Percentiles rank a stretch among this genome's conserved stretches.
Evolutionary conservation across 1,140 invertebrate species (phyloP).

Genomic region (Papilio glaucus): DNA sequence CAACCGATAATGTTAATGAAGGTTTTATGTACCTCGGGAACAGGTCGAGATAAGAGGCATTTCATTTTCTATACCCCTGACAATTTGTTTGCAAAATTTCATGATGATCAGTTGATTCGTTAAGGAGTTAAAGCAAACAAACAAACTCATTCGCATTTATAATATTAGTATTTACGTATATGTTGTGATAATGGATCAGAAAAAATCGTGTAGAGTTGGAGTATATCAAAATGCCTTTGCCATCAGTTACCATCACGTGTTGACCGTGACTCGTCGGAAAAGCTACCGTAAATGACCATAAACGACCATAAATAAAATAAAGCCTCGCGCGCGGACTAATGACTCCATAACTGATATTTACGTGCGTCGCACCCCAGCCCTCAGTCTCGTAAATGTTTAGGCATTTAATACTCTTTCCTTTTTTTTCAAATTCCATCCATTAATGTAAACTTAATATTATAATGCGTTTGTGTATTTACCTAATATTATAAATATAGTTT

Average conservation of each 20-base stretch:
- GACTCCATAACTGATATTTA: conserved; percentile 72
- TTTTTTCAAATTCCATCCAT: too few relatives aligned
- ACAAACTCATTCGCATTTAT: too few relatives aligned
- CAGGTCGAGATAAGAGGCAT: too few relatives aligned
- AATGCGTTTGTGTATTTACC: too few relatives aligned
- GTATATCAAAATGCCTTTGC: conserved; percentile 28
- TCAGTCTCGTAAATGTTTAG: conserved; percentile 35
- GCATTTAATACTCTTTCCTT: conserved; percentile 35
- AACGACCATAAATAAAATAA: conserved; percentile 60
- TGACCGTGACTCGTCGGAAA: conserved; percentile 37
- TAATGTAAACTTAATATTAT: too few relatives aligned
- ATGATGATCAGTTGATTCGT: too few relatives aligned
- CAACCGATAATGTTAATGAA: too few relatives aligned
- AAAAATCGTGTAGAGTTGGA: conserved; percentile 4
- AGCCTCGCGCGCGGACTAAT: conserved; percentile 52
- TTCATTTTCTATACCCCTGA: too few relatives aligned
- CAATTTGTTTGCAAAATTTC: too few relatives aligned
- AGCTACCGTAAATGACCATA: conserved; percentile 43
- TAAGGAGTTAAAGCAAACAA: too few relatives aligned
- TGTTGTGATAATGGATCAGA: background rate
- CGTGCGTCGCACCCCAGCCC: conserved; percentile 42
- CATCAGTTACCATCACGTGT: conserved; percentile 40
- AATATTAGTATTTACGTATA: background rate
- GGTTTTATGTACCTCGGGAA: too few relatives aligned
- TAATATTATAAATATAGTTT: too few relatives aligned